Percentiles rank a stretch among this genome's conserved stretches.
Conservation (phyloP, 2,797 vertebrate genomes). For the Hydrocynus forskahlii region DNA sequence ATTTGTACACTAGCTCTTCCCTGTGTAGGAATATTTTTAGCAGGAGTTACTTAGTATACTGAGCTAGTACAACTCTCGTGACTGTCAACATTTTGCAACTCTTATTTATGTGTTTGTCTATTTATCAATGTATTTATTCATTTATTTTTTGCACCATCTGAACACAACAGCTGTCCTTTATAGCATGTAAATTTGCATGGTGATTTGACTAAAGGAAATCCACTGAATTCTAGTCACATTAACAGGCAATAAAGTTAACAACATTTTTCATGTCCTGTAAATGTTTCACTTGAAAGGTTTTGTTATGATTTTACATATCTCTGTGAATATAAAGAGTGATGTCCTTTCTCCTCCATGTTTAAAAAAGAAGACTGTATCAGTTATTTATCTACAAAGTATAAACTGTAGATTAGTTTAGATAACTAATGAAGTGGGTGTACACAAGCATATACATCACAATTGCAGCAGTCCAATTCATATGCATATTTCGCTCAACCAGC, state of each 20-base stretch:
- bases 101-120: no score
- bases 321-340: neutral
- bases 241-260: neutral
- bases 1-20: neutral
- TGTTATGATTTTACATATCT: neutral
- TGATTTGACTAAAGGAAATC: neutral
- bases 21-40: neutral
- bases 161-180: neutral
- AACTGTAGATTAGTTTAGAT: neutral
- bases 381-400: neutral
- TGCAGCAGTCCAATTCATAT: constrained; percentile 19
- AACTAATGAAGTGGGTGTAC: neutral
- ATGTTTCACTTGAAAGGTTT: no score
- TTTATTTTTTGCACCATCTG: no score
- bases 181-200: neutral
- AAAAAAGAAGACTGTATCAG: neutral
- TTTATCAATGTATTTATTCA: no score
- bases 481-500: constrained; percentile 16
- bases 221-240: neutral
- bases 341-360: neutral
- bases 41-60: neutral
- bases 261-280: no score
- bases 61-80: neutral
- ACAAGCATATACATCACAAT: neutral
- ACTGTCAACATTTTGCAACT: neutral